Base-by-base conservation (phyloP, 2,888 invertebrate species). In the Nephrotoma guestfalica region DNA sequence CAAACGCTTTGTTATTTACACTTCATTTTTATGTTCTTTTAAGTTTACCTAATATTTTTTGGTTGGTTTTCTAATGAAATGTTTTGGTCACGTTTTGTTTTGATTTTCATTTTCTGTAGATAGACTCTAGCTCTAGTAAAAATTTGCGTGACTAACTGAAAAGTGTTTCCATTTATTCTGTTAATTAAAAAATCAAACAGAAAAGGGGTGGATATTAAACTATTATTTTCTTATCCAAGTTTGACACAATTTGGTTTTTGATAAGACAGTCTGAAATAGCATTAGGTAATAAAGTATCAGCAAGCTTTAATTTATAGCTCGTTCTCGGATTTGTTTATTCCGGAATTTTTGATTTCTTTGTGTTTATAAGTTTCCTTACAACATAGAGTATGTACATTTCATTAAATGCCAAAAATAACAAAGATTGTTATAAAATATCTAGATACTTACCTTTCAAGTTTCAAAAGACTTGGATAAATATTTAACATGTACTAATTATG, bases 11-110 rank as follows among this genome's bases (percentile, higher is more conserved):
- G 71, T 71, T 71, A 86, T 47, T 40, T 71, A 85, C 71, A 30
- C 71, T 71, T 71, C 71, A 71, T 86, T 71, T 41, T 57, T 86
- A 47, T 85, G 18, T 85, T 71, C 7, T 87, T 40, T n/a, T 71
- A 57, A 9, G 30, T 71, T 71, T 9, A 15, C 0, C 15, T 51
- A 51, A 87, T 71, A 51, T 87, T 41, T 87, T 42, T 83, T 86
- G 86, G 42, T 87, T 83, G 86, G 15, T 15, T 86, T 30, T 86
- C 84, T 85, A 30, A 45, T 11, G 47, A n/a, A 86, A 11, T 47
- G 30, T 86, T 86, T 13, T 42, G 43, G 42, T 85, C 43, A 85
- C 85, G 43, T 85, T 18, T 85, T 42, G 18, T 4, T 85, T 43
- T 85, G 13, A 30, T 43, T 85, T 85, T 71, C 51, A 15, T 57